These are phyloP conservation scores for Odocoileus virginianus DNA, from an alignment of 2,113 vertebrate species.

Conservation along the genomic window DNA sequence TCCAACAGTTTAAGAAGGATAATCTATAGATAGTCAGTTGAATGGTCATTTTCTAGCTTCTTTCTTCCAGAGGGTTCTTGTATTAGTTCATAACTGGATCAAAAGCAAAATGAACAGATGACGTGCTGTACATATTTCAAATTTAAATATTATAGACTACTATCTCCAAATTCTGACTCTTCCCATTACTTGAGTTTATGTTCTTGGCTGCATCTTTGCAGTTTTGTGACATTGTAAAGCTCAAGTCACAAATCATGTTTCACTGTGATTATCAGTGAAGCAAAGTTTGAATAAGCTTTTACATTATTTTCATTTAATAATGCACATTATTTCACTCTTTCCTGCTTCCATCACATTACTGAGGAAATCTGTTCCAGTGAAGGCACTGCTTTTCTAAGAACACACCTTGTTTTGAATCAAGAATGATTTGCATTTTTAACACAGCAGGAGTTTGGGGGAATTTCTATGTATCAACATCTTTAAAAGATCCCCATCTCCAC, in stretches of 20 bases:
- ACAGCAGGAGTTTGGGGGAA: neutral
- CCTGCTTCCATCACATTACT: neutral
- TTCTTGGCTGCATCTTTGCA: neutral
- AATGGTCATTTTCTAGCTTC: neutral
- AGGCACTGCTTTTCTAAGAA: conserved; percentile 22
- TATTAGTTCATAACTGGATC: neutral
- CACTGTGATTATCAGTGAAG: neutral
- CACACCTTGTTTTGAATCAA: conserved; percentile 39
- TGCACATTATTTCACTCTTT: neutral
- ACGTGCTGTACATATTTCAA: neutral
- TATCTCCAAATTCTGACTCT: neutral
- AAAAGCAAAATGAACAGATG: neutral
- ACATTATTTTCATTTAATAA: neutral
- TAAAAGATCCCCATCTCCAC: conserved; percentile 38
- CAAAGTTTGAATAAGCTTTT: neutral
- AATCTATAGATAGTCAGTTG: neutral
- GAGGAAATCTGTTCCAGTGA: neutral
- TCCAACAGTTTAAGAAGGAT: too few species aligned
- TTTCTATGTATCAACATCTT: conserved; percentile 41
- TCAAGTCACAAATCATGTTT: neutral
- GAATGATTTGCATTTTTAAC: conserved; percentile 52
- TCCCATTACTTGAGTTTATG: neutral
- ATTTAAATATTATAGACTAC: neutral
- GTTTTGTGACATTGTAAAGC: neutral
- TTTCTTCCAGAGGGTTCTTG: neutral